phyloP scores from a whole-genome alignment of 2,797 vertebrate species.

The Pseudochaenichthys georgianus region DNA sequence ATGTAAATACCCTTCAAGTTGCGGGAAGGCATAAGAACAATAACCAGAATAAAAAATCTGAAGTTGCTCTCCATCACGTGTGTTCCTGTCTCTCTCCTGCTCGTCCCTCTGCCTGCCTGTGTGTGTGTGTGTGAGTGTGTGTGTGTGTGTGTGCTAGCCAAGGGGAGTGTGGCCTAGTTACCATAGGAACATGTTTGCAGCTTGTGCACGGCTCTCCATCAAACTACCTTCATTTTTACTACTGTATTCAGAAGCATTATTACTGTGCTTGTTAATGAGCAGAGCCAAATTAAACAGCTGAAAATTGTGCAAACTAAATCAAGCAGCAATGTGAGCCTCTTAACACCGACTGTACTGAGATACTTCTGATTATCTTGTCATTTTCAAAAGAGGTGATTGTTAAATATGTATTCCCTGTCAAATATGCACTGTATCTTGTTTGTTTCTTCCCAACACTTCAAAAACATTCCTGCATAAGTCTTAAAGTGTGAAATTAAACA shows the following conservation, averaged over 20 bases:
- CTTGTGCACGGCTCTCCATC: constrained; percentile 63
- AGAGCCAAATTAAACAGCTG: constrained; percentile 43
- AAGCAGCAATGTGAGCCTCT: constrained; percentile 20
- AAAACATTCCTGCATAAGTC: constrained; percentile 9
- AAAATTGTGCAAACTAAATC: constrained; percentile 18
- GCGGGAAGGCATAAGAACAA: constrained; percentile 2
- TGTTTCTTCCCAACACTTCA: constrained; percentile 37
- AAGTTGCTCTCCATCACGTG: constrained; percentile 53
- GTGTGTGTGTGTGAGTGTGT: too few species aligned
- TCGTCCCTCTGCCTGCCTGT: constrained; percentile 47
- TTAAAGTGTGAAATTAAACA: constrained; percentile 47
- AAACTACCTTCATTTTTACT: constrained; percentile 63
- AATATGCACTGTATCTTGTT: constrained; percentile 12
- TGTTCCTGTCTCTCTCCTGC: constrained; percentile 54
- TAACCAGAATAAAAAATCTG: constrained; percentile 45
- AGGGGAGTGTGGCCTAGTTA: constrained; percentile 77
- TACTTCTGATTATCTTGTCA: constrained; percentile 2
- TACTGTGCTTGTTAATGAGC: constrained; percentile 52
- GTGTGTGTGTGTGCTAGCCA: constrained; percentile 61
- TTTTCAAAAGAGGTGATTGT: constrained; percentile 21
- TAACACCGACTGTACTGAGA: not conserved
- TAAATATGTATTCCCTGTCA: not conserved
- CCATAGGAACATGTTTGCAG: constrained; percentile 78
- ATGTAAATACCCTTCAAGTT: constrained; percentile 7
- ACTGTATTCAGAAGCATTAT: constrained; percentile 53